phyloP scores from a whole-genome alignment of 2,888 invertebrate species.

The Dynastes maya region DNA sequence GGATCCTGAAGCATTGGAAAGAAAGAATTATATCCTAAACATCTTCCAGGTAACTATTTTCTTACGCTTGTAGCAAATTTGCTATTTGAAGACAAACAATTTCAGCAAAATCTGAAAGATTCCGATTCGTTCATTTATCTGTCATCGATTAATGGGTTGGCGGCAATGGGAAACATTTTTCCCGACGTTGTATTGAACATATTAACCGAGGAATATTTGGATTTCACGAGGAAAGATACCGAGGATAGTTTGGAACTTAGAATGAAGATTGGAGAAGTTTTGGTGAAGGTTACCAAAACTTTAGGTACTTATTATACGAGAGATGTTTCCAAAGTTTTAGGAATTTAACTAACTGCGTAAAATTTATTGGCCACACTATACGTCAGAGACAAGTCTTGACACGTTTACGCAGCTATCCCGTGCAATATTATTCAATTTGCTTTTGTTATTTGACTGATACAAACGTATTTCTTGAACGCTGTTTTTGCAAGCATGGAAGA shows the following conservation, averaged over 20 bases:
- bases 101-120: constrained; percentile 82
- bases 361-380: no score
- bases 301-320: constrained; percentile 73
- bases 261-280: constrained; percentile 86
- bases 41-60: constrained; percentile 78
- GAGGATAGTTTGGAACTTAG: constrained; percentile 74
- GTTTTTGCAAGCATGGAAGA: no score
- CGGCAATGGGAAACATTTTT: constrained; percentile 77
- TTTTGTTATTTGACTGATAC: no score
- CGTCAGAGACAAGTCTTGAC: no score
- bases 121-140: constrained; percentile 89
- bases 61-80: not conserved
- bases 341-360: no score
- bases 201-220: constrained; percentile 79
- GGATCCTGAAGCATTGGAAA: constrained; percentile 77
- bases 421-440: no score
- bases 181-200: constrained; percentile 80
- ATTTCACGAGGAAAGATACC: constrained; percentile 63
- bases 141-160: constrained; percentile 83
- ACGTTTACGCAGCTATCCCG: no score
- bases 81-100: constrained; percentile 51
- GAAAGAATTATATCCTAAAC: constrained; percentile 79
- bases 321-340: no score
- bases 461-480: no score
- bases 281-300: constrained; percentile 81